Conservation (phyloP, 2,113 vertebrate species). For the Eublepharis macularius region DNA sequence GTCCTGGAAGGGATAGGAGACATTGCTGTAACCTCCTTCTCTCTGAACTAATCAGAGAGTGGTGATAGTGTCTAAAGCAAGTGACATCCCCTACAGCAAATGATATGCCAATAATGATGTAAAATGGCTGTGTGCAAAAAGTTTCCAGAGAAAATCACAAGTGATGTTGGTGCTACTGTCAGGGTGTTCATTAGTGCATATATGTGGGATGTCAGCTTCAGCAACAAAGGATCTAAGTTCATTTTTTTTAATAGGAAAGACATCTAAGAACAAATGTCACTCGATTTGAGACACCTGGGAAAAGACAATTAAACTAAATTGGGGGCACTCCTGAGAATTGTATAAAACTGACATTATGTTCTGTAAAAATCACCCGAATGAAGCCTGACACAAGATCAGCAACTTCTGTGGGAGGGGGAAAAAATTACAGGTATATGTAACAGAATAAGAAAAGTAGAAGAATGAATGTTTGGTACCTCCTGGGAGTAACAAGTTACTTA, state of each 20-base stretch:
- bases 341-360: conserved; percentile 45
- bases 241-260: conserved; percentile 29
- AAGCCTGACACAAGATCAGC: conserved; percentile 38
- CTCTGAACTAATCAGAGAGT: conserved; percentile 23
- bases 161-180: neutral
- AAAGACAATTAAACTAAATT: conserved; percentile 62
- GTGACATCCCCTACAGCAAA: conserved; percentile 14
- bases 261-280: conserved; percentile 37
- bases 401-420: conserved; percentile 15
- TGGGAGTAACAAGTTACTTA: conserved; percentile 19
- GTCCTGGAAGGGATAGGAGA: conserved; percentile 11
- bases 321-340: conserved; percentile 36
- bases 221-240: conserved; percentile 16
- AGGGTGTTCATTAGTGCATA: conserved; percentile 30
- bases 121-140: conserved; percentile 33
- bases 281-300: conserved; percentile 48
- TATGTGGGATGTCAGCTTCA: conserved; percentile 1
- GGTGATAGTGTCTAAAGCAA: conserved; percentile 1
- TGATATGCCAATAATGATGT: conserved; percentile 43
- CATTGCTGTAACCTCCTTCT: conserved; percentile 9
- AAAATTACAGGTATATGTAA: conserved; percentile 8
- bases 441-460: neutral
- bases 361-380: conserved; percentile 23
- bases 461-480: conserved; percentile 8
- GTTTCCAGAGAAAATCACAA: conserved; percentile 39